phyloP scores from a whole-genome alignment of 2,888 invertebrate genomes.

The Leptopilina drosophilae region DNA sequence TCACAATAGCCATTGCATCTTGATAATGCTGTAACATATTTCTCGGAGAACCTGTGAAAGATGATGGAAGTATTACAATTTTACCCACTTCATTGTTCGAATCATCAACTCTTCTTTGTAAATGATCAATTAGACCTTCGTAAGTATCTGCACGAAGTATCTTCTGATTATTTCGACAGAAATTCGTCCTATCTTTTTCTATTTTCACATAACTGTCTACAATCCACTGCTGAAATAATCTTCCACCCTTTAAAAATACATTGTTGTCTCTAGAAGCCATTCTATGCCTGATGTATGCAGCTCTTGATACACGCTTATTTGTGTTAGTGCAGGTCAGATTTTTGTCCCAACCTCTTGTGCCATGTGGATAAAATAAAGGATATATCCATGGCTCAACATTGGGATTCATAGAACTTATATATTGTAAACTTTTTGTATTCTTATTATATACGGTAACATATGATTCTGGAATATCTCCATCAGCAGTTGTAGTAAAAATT shows the following conservation, averaged over 20 bases:
- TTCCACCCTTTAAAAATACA: too few species aligned
- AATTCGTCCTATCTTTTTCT: slow-evolving; percentile 60
- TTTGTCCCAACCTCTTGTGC: slow-evolving; percentile 52
- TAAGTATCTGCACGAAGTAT: slow-evolving; percentile 53
- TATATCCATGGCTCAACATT: too few species aligned
- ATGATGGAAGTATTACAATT: slow-evolving; percentile 69
- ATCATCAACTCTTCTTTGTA: slow-evolving; percentile 40
- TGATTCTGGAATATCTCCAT: slow-evolving; percentile 57
- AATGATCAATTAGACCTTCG: slow-evolving; percentile 62
- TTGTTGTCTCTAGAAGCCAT: too few species aligned
- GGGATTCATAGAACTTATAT: too few species aligned
- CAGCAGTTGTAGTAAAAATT: slow-evolving; percentile 53
- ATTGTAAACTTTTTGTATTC: too few species aligned
- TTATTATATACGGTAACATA: slow-evolving; percentile 46
- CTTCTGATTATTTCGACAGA: slow-evolving; percentile 49
- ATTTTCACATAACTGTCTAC: slow-evolving; percentile 59
- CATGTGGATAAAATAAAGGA: slow-evolving; percentile 2
- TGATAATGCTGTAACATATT: slow-evolving; percentile 72
- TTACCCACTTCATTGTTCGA: slow-evolving; percentile 58
- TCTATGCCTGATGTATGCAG: neutral
- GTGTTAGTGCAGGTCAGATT: neutral
- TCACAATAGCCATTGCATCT: slow-evolving; percentile 75
- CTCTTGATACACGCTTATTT: neutral
- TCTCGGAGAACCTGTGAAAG: slow-evolving; percentile 69
- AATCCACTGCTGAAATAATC: slow-evolving; percentile 24